Conservation (phyloP, 2,113 vertebrate species). For the Petroica traversi region DNA sequence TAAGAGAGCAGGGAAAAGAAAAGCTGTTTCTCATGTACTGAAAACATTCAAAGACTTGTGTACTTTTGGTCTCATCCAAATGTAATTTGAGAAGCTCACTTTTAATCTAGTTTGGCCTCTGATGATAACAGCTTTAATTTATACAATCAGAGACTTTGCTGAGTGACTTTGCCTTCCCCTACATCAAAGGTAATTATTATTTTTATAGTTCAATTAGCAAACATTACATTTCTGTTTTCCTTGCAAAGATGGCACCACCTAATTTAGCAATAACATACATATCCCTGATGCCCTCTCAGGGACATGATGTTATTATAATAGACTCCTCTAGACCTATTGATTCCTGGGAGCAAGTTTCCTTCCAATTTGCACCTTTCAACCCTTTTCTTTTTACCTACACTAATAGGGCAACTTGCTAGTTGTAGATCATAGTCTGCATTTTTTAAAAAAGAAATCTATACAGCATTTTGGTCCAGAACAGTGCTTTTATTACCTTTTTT, state of each 20-base stretch:
- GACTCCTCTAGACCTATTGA: slow-evolving; percentile 59
- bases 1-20: not conserved
- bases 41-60: not conserved
- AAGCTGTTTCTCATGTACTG: not conserved
- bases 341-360: slow-evolving; percentile 32
- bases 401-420: slow-evolving; percentile 2
- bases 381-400: slow-evolving; percentile 5
- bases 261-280: slow-evolving; percentile 65
- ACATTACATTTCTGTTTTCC: slow-evolving; percentile 69
- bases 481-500: not conserved
- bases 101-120: slow-evolving; percentile 61
- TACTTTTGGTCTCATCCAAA: not conserved
- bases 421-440: not conserved
- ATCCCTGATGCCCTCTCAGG: slow-evolving; percentile 45
- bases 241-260: slow-evolving; percentile 44
- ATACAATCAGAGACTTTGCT: slow-evolving; percentile 59
- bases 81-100: slow-evolving; percentile 41
- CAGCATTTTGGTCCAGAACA: not conserved
- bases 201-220: slow-evolving; percentile 79
- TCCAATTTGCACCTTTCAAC: slow-evolving; percentile 39
- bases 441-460: not conserved
- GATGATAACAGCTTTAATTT: slow-evolving; percentile 69
- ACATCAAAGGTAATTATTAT: slow-evolving; percentile 77
- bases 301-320: slow-evolving; percentile 57
- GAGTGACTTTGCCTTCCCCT: slow-evolving; percentile 62